phyloP scores from a whole-genome alignment of 2,888 invertebrate genomes.

The Iselma pallidipennis region DNA sequence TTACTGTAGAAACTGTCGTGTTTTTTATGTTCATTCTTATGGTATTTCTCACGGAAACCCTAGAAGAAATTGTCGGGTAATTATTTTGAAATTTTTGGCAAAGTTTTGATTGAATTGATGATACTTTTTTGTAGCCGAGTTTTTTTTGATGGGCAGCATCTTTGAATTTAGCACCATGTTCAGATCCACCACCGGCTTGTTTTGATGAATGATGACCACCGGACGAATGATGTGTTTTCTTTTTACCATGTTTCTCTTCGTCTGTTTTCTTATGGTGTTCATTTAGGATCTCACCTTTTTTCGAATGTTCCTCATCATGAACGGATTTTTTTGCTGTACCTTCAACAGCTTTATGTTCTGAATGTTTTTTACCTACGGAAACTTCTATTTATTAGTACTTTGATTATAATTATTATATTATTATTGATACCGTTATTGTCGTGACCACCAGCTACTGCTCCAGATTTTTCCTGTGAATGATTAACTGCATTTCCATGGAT shows the following conservation, averaged over 20 bases:
- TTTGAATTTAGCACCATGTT: constrained; percentile 46
- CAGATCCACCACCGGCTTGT: constrained; percentile 40
- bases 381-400: background rate
- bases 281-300: constrained; percentile 43
- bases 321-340: constrained; percentile 39
- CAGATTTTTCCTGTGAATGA: constrained; percentile 6
- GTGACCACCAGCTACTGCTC: constrained; percentile 9
- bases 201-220: constrained; percentile 42
- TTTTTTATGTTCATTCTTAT: constrained; percentile 56
- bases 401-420: background rate
- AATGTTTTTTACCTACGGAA: constrained; percentile 28
- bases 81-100: no score
- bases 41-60: constrained; percentile 56
- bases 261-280: constrained; percentile 44
- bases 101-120: no score
- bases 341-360: constrained; percentile 33
- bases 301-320: constrained; percentile 46
- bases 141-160: constrained; percentile 45
- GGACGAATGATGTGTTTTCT: constrained; percentile 42
- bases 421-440: constrained; percentile 15
- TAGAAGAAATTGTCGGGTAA: constrained; percentile 37
- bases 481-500: background rate
- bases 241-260: constrained; percentile 49
- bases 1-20: constrained; percentile 56
- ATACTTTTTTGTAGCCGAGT: constrained; percentile 44